A percentile compares a stretch with the other conserved stretches of the same genome.
These are phyloP conservation scores for Carcharodon carcharias DNA, from an alignment of 2,797 vertebrate species.

Conservation along the genomic window DNA sequence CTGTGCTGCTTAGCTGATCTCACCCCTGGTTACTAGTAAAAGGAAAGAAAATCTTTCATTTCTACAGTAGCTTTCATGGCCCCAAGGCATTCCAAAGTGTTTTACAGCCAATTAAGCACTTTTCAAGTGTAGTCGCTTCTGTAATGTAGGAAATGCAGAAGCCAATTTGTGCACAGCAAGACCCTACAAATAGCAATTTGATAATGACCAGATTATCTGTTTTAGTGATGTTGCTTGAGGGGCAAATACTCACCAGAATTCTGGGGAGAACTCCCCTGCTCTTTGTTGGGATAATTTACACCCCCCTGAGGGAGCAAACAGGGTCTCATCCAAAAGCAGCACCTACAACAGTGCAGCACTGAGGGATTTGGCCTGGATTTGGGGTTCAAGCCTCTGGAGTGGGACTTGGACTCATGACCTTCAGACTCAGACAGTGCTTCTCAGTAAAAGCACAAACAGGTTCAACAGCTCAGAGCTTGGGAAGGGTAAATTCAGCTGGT, in stretches of 20 bases:
- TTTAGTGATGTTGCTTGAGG: neutral
- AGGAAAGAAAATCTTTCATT: neutral
- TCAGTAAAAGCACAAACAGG: neutral
- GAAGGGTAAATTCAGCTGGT: neutral
- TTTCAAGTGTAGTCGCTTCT: neutral
- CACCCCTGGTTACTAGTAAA: neutral
- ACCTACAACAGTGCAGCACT: neutral
- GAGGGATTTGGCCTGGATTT: neutral
- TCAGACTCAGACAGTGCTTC: neutral
- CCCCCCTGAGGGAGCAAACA: neutral
- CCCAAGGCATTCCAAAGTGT: no score
- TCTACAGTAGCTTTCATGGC: neutral
- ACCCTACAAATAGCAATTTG: neutral
- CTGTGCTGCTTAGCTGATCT: neutral
- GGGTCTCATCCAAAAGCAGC: neutral
- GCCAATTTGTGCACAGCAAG: neutral
- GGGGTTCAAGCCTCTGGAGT: neutral
- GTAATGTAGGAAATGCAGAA: neutral
- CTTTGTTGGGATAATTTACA: neutral
- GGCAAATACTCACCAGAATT: neutral
- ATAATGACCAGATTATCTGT: neutral
- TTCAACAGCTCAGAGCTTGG: neutral
- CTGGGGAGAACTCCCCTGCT: no score
- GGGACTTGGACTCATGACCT: neutral
- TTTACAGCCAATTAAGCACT: neutral